Evolutionary conservation across 1,140 invertebrate species (phyloP).

Genomic region (Bombus polaris): DNA sequence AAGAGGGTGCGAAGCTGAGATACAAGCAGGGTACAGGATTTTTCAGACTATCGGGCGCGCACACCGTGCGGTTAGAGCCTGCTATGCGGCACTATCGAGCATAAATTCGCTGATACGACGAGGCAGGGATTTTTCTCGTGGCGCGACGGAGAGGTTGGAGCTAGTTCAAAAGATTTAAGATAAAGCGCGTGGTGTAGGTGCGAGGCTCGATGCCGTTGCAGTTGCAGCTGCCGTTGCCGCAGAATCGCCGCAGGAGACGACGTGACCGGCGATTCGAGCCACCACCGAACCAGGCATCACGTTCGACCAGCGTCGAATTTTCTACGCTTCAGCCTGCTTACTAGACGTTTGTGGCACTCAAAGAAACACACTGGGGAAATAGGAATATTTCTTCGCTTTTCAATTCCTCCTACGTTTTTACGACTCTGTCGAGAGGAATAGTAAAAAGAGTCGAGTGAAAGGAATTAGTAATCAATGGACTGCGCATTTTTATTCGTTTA

Average conservation of each 20-base stretch:
- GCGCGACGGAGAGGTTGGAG: slow-evolving; percentile 19
- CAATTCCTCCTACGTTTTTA: not conserved
- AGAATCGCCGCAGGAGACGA: slow-evolving; percentile 42
- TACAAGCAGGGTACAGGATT: slow-evolving; percentile 4
- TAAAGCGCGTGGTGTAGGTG: slow-evolving; percentile 58
- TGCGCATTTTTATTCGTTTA: no score
- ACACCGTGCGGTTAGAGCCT: slow-evolving; percentile 30
- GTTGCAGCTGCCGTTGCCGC: slow-evolving; percentile 46
- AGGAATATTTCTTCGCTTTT: not conserved
- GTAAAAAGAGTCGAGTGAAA: not conserved
- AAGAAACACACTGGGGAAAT: not conserved
- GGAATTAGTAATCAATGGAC: no score
- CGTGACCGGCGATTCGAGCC: slow-evolving; percentile 35
- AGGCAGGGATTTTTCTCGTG: slow-evolving; percentile 29
- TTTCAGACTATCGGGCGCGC: slow-evolving; percentile 17
- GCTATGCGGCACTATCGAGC: slow-evolving; percentile 47
- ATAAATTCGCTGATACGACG: slow-evolving; percentile 73
- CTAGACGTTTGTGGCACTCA: not conserved
- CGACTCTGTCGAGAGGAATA: not conserved
- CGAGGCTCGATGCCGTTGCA: slow-evolving; percentile 8
- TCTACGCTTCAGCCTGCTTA: not conserved
- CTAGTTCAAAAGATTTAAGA: slow-evolving; percentile 73
- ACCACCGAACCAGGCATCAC: not conserved
- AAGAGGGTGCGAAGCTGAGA: not conserved
- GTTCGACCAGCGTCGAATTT: slow-evolving; percentile 22